Conservation (phyloP, 2,113 vertebrate species). For the Dipodomys merriami region DNA sequence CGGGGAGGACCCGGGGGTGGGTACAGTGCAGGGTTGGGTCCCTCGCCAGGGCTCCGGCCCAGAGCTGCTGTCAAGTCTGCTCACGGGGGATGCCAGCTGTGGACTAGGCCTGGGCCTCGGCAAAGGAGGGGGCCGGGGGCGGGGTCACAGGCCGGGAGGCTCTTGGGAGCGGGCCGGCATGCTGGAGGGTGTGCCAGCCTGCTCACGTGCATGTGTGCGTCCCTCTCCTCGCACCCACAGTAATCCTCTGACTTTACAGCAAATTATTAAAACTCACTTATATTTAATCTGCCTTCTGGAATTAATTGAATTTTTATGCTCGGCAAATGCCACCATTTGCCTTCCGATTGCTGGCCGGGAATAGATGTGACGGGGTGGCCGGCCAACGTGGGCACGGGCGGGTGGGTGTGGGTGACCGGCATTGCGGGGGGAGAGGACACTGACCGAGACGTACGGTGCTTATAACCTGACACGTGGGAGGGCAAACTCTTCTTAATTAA, state of each 20-base stretch:
- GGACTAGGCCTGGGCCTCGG: background rate
- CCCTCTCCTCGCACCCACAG: conserved; percentile 82
- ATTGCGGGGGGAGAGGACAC: background rate
- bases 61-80: too few species aligned
- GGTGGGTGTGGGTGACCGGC: too few species aligned
- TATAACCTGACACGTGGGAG: too few species aligned
- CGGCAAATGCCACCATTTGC: conserved; percentile 90
- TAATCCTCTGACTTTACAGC: conserved; percentile 90
- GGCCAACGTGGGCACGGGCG: conserved; percentile 43
- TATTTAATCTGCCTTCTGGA: conserved; percentile 94
- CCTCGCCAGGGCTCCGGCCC: too few species aligned
- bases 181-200: conserved; percentile 60
- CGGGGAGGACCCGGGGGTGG: too few species aligned
- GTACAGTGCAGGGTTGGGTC: too few species aligned
- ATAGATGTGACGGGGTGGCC: conserved; percentile 79
- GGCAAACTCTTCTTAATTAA: too few species aligned
- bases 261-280: conserved; percentile 94
- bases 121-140: too few species aligned
- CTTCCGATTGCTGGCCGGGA: conserved; percentile 81
- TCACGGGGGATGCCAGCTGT: background rate
- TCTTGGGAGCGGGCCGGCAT: conserved; percentile 51
- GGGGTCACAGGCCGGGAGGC: rapidly evolving
- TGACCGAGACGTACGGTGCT: too few species aligned
- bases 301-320: conserved; percentile 95
- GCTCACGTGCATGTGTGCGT: conserved; percentile 17